Conservation (phyloP, 2,888 invertebrate species). For the Aplocera efformata region DNA sequence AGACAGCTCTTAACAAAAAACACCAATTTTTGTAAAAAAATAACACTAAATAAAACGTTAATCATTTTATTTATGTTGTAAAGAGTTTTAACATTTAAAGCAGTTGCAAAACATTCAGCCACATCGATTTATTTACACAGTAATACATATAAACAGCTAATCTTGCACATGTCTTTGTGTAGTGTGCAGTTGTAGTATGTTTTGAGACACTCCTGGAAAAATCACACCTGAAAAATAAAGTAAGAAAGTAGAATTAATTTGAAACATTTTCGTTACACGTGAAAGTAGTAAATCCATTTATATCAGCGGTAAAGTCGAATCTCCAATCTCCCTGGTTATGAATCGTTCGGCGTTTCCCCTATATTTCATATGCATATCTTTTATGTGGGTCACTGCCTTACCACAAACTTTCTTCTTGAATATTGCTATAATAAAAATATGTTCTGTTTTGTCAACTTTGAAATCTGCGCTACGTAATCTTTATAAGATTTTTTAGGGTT, state of each 20-base stretch:
- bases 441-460: too few relatives aligned
- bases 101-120: conserved; percentile 67
- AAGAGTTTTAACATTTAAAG: conserved; percentile 70
- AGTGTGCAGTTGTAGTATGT: conserved; percentile 34
- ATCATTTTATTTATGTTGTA: conserved; percentile 32
- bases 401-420: too few relatives aligned
- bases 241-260: conserved; percentile 5
- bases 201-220: conserved; percentile 17
- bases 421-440: too few relatives aligned
- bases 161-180: conserved; percentile 27
- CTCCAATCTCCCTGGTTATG: conserved; percentile 36
- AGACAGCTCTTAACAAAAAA: conserved; percentile 53
- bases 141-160: conserved; percentile 41
- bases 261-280: conserved; percentile 20
- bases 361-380: conserved; percentile 19
- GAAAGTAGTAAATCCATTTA: conserved; percentile 35
- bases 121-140: conserved; percentile 53
- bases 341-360: conserved; percentile 15
- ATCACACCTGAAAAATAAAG: neutral
- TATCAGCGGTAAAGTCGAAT: conserved; percentile 37
- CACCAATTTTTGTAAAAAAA: neutral
- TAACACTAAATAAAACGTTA: neutral
- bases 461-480: too few relatives aligned
- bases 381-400: conserved; percentile 1
- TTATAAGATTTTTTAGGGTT: too few relatives aligned